These are phyloP conservation scores for Cheilosia grossa DNA, from an alignment of 2,888 invertebrate species.

Conservation along the genomic window DNA sequence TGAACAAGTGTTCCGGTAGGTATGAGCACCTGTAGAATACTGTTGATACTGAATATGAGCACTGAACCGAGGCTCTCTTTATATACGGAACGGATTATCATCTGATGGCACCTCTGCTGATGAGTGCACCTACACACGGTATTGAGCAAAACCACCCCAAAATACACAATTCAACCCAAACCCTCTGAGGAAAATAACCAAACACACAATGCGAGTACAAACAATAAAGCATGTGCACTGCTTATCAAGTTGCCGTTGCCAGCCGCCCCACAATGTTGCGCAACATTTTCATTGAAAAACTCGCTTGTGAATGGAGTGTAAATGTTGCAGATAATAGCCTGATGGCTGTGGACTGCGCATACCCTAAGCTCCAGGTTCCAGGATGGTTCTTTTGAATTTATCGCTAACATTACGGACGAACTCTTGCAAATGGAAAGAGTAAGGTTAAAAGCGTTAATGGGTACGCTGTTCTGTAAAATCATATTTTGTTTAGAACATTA, in stretches of 20 bases:
- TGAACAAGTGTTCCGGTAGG: constrained; percentile 46
- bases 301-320: constrained; percentile 11
- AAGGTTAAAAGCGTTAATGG: too few relatives aligned
- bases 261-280: constrained; percentile 32
- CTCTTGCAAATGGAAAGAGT: too few relatives aligned
- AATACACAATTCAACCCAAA: constrained; percentile 25
- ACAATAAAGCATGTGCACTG: constrained; percentile 37
- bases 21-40: constrained; percentile 76
- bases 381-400: constrained; percentile 25
- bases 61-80: constrained; percentile 74
- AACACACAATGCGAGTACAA: constrained; percentile 35
- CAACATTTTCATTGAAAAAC: constrained; percentile 59
- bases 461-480: too few relatives aligned
- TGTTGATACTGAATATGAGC: constrained; percentile 71
- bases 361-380: not conserved
- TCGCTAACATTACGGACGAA: not conserved
- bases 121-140: constrained; percentile 48
- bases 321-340: not conserved
- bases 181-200: constrained; percentile 17
- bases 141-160: constrained; percentile 30
- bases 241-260: not conserved
- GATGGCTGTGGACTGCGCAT: constrained; percentile 22
- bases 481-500: too few relatives aligned
- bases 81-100: constrained; percentile 55
- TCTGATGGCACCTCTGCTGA: constrained; percentile 31